Base-by-base conservation (phyloP, 53 echinoderm and acorn worm genomes). In the Echinarachnius parma region DNA sequence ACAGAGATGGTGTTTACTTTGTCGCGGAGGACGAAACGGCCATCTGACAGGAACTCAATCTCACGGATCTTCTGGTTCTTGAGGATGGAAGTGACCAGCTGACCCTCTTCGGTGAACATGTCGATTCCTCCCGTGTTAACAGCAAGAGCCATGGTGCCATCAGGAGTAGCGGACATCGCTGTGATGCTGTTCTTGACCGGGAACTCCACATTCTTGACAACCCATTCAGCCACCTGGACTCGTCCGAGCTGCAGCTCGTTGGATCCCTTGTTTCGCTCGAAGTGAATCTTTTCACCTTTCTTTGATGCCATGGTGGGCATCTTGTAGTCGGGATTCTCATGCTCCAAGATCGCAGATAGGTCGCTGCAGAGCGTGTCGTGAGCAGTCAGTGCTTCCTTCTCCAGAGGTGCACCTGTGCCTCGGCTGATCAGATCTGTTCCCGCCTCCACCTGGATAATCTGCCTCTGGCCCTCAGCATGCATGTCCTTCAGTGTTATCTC, bases 261-360 rank as follows among this genome's bases (percentile, higher is more conserved):
- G 21, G 27, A 45, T 27, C 22, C 65, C 65, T 28, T 47, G 47
- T 65, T 65, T 28, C 65, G 44, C 47, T 65, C 47, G 29, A 65
- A 65, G 29, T 28, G 65, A 20, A 65, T 65, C 25, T 65, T 65
- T 30, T 65, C 65, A 37, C 65, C 65, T 29, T 28, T 36, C 19
- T 65, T 65, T 1, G 65, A 45, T 28, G 65, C 65, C 16, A 65
- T 46, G 7, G 65, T 24, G 28, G 65, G 65, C 16, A 45, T 22
- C 47, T 65, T 65, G 65, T 65, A 65, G 46, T 65, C 65, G 15
- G 65, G 65, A 46, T 65, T 65, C 46, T 65, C 65, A 25, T 29
- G 26, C 5, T 65, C 65, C 46, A 65, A 46, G 30, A 65, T 65
- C 65, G 3, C 29, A 0, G 44, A 46, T 4, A 65, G 46, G 16